These are phyloP conservation scores for Pseudorhombus dupliciocellatus DNA, from an alignment of 2,113 vertebrate species.

Conservation along the genomic window DNA sequence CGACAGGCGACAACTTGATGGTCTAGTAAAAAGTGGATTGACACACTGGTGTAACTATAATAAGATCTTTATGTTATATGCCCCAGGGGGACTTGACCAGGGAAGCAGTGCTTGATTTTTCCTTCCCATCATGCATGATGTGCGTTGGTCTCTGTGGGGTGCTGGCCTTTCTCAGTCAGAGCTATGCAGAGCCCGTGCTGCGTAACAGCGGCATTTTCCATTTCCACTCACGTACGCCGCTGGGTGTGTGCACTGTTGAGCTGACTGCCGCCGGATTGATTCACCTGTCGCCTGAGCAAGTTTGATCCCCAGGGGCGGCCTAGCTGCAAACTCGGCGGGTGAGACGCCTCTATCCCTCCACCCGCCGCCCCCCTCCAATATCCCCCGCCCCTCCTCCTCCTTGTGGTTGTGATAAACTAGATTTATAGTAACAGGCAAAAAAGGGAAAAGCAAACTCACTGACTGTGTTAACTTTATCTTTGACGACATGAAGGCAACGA, in stretches of 20 bases:
- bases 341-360: conserved; percentile 13
- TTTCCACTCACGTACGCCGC: conserved; percentile 71
- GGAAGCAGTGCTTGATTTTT: conserved; percentile 26
- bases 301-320: conserved; percentile 66
- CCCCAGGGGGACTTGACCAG: conserved; percentile 37
- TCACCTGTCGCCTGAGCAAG: conserved; percentile 76
- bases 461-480: conserved; percentile 80
- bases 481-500: conserved; percentile 63
- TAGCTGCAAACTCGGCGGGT: conserved; percentile 28
- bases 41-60: conserved; percentile 20
- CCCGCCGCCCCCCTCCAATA: neutral
- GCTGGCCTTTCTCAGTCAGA: conserved; percentile 52
- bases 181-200: conserved; percentile 39
- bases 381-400: neutral
- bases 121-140: conserved; percentile 40
- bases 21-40: conserved; percentile 29
- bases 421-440: conserved; percentile 74
- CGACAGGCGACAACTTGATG: conserved; percentile 3
- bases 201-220: conserved; percentile 46
- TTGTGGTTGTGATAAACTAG: conserved; percentile 64
- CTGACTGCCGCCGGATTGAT: conserved; percentile 72
- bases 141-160: conserved; percentile 42
- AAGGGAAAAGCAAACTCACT: conserved; percentile 69
- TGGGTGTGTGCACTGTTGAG: conserved; percentile 58
- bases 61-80: conserved; percentile 32